These are phyloP conservation scores for Dromococcyx pavoninus DNA, from an alignment of 2,797 vertebrate genomes.

Conservation along the genomic window DNA sequence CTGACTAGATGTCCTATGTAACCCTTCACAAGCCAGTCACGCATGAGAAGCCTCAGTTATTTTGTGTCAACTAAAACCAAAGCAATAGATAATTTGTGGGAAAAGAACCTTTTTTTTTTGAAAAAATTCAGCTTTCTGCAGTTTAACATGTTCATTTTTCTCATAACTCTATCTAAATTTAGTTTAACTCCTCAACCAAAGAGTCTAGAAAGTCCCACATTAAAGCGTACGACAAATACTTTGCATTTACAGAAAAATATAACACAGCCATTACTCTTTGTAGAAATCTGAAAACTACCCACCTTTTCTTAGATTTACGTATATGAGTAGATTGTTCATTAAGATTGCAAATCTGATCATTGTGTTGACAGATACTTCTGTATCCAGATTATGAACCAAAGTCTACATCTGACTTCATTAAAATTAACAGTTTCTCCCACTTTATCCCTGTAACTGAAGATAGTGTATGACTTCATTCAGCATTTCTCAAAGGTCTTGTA, in stretches of 20 bases:
- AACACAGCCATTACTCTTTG: not conserved
- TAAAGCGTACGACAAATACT: not conserved
- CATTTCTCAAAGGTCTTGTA: slow-evolving; percentile 5
- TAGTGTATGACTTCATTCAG: not conserved
- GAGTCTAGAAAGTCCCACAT: not conserved
- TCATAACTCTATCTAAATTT: not conserved
- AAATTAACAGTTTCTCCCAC: not conserved
- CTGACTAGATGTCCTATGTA: not conserved
- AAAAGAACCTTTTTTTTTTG: not conserved
- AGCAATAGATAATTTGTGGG: not conserved
- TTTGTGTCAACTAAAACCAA: not conserved
- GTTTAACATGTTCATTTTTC: not conserved
- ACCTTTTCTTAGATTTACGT: not conserved
- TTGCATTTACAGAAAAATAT: not conserved
- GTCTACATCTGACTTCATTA: not conserved
- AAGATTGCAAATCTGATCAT: slow-evolving; percentile 6
- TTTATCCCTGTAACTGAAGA: not conserved
- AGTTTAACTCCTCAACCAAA: not conserved
- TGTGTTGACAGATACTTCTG: not conserved
- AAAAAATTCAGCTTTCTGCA: not conserved
- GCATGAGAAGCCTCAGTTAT: not conserved
- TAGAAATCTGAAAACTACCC: not conserved
- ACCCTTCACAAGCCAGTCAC: not conserved
- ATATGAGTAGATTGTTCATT: not conserved
- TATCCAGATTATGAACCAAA: not conserved